Percentiles rank a stretch among this genome's conserved stretches.
phyloP scores from a whole-genome alignment of 1,140 invertebrate genomes.

The Drosophila ohnishii region DNA sequence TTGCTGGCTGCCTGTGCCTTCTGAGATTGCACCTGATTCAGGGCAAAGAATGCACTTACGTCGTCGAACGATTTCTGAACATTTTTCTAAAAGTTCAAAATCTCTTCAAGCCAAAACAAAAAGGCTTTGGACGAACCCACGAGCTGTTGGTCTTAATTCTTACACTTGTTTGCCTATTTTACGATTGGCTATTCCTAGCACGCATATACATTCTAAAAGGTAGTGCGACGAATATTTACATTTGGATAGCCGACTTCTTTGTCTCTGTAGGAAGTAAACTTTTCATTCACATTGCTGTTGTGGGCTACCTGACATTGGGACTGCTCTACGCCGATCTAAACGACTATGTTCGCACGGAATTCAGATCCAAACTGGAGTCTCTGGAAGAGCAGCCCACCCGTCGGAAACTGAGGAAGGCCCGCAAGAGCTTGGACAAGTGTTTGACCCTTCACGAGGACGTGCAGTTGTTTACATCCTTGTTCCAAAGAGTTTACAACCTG shows the following conservation, averaged over 20 bases:
- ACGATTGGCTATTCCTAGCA: background rate
- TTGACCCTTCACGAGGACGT: slow-evolving; percentile 43
- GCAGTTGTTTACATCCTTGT: background rate
- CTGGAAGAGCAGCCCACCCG: slow-evolving; percentile 1
- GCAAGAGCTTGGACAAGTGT: slow-evolving; percentile 17
- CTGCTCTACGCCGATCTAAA: slow-evolving; percentile 32
- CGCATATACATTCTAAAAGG: fast-evolving
- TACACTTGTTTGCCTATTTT: background rate
- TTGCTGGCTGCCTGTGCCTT: slow-evolving; percentile 5
- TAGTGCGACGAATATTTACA: fast-evolving
- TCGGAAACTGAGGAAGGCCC: background rate
- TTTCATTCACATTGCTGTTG: slow-evolving; percentile 9
- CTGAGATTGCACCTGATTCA: slow-evolving; percentile 25
- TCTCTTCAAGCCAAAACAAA: background rate
- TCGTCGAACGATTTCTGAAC: slow-evolving; percentile 29
- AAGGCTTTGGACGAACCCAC: slow-evolving; percentile 12
- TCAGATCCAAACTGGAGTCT: slow-evolving; percentile 3
- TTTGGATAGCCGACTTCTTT: slow-evolving; percentile 4
- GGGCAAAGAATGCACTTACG: background rate
- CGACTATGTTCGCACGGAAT: slow-evolving; percentile 16
- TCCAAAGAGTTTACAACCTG: slow-evolving; percentile 32
- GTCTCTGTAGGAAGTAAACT: slow-evolving; percentile 1
- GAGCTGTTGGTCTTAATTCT: slow-evolving; percentile 29
- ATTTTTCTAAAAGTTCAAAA: slow-evolving; percentile 14
- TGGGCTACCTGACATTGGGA: slow-evolving; percentile 45